phyloP scores from a whole-genome alignment of 2,888 invertebrate species.

The Xylocampa areola region DNA sequence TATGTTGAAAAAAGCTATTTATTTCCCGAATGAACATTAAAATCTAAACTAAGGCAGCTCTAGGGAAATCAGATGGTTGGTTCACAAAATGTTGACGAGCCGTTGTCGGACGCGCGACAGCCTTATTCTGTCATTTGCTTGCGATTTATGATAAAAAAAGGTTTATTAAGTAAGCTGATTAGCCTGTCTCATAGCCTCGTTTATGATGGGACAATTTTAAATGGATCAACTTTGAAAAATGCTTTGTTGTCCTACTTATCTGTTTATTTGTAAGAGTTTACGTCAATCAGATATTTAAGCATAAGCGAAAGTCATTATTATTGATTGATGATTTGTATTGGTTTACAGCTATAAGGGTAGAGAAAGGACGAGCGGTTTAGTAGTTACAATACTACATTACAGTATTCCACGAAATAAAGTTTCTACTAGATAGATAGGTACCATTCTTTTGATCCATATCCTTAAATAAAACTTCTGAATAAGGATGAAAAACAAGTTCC shows the following conservation, averaged over 20 bases:
- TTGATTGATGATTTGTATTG: conserved; percentile 12
- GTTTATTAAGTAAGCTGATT: conserved; percentile 52
- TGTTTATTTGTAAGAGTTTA: conserved; percentile 11
- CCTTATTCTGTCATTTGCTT: conserved; percentile 57
- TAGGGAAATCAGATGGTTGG: conserved; percentile 74
- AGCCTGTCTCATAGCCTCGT: conserved; percentile 22
- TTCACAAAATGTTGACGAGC: conserved; percentile 69
- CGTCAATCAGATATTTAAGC: not conserved
- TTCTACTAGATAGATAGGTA: conserved; percentile 3
- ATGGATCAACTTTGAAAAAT: conserved; percentile 43
- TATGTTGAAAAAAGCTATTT: conserved; percentile 64
- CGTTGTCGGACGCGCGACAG: conserved; percentile 38
- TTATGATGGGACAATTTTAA: conserved; percentile 40
- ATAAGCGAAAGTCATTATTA: not conserved
- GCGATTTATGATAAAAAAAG: conserved; percentile 56
- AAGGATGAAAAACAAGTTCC: conserved; percentile 33
- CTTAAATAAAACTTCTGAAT: conserved; percentile 38
- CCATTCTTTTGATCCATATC: conserved; percentile 16
- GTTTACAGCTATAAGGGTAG: no score
- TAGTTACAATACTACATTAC: not conserved
- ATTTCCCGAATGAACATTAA: conserved; percentile 72
- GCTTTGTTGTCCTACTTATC: conserved; percentile 24
- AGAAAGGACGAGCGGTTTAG: no score
- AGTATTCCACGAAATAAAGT: not conserved
- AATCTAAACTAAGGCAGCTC: conserved; percentile 69